Evolutionary conservation across 2,797 vertebrate species (phyloP).

Genomic region (Parauchenoglanis ngamensis): DNA sequence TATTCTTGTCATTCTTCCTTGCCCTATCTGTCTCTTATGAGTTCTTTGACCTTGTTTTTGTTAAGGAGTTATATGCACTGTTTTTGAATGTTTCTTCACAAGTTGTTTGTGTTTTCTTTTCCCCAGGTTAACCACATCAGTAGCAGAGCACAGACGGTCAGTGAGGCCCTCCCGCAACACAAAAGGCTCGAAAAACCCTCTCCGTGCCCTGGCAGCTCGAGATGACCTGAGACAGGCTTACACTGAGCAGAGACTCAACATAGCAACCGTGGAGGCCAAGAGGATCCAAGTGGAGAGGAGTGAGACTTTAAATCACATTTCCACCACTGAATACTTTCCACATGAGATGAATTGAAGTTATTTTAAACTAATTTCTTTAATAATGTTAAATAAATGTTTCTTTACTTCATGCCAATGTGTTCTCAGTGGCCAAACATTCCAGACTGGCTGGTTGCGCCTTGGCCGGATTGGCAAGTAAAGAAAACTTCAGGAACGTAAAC

Average conservation of each 20-base stretch:
- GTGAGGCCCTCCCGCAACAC: slow-evolving; percentile 76
- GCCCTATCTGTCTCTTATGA: neutral
- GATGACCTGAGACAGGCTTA: slow-evolving; percentile 79
- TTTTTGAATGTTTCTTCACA: neutral
- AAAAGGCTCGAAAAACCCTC: slow-evolving; percentile 79
- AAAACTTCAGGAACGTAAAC: slow-evolving; percentile 81
- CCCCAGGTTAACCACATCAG: slow-evolving; percentile 73
- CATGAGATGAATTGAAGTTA: slow-evolving; percentile 1
- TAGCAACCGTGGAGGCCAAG: slow-evolving; percentile 77
- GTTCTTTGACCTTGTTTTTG: neutral
- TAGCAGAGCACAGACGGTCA: slow-evolving; percentile 77
- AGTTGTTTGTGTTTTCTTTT: neutral
- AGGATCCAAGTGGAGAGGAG: slow-evolving; percentile 81
- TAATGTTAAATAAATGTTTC: slow-evolving; percentile 4
- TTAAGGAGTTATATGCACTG: neutral
- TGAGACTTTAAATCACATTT: slow-evolving; percentile 60
- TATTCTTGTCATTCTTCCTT: neutral
- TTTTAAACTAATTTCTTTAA: neutral
- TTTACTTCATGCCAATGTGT: neutral
- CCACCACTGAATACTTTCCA: slow-evolving; percentile 10
- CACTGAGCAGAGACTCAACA: slow-evolving; percentile 80
- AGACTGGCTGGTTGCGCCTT: slow-evolving; percentile 78
- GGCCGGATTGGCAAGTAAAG: slow-evolving; percentile 82
- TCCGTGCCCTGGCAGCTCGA: slow-evolving; percentile 76
- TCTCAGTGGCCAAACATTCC: slow-evolving; percentile 81